These are phyloP conservation scores for Cheilosia vernalis DNA, from an alignment of 2,888 invertebrate species.

Conservation along the genomic window DNA sequence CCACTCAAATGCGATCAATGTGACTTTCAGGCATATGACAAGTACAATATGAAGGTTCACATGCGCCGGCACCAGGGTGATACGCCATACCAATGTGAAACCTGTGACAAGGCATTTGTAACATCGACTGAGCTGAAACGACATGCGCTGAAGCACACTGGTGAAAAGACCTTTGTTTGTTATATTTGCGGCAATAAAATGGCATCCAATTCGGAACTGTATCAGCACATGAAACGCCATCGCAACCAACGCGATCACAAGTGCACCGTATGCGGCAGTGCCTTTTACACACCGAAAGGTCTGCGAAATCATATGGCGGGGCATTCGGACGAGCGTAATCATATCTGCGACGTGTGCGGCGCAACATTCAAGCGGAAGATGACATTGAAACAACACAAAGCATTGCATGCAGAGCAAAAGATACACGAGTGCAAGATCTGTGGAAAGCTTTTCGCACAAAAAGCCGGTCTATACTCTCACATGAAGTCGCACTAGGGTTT, in stretches of 20 bases:
- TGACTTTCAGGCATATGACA: constrained; percentile 53
- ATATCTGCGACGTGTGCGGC: constrained; percentile 55
- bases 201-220: constrained; percentile 33
- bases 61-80: constrained; percentile 63
- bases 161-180: constrained; percentile 49
- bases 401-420: constrained; percentile 50
- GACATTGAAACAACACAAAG: constrained; percentile 51
- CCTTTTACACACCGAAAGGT: constrained; percentile 46
- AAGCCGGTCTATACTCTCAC: constrained; percentile 50
- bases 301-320: constrained; percentile 53
- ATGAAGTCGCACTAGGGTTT: constrained; percentile 51
- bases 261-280: constrained; percentile 50
- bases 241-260: constrained; percentile 56
- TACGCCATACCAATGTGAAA: constrained; percentile 42
- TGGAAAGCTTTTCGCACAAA: constrained; percentile 55
- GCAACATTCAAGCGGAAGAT: constrained; percentile 60
- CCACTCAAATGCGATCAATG: constrained; percentile 60
- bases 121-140: constrained; percentile 56
- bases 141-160: constrained; percentile 50
- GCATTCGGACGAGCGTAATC: constrained; percentile 51
- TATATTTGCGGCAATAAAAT: constrained; percentile 55
- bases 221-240: constrained; percentile 59
- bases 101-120: constrained; percentile 55
- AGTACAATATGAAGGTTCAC: constrained; percentile 57
- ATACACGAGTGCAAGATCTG: constrained; percentile 63